Evolutionary conservation across 2,888 invertebrate species (phyloP).

Genomic region (Anthrax anthrax): DNA sequence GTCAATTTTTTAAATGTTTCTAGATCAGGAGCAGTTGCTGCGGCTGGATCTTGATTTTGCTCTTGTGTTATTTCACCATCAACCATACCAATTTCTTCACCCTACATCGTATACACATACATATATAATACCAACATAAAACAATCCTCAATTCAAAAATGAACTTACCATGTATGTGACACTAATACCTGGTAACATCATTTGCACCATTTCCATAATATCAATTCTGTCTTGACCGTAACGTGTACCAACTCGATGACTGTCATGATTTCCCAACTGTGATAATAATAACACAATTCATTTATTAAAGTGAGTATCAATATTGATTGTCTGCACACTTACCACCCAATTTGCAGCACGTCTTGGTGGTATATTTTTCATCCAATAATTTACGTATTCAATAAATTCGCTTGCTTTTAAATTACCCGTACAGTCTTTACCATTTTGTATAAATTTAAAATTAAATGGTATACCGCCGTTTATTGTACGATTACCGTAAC

Average conservation of each 20-base stretch:
- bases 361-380: conserved; percentile 40
- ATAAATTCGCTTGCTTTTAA: conserved; percentile 40
- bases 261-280: conserved; percentile 53
- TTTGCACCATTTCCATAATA: conserved; percentile 57
- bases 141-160: no score
- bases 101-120: no score
- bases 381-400: conserved; percentile 39
- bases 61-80: conserved; percentile 34
- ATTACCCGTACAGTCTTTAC: conserved; percentile 38
- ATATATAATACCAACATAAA: no score
- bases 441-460: conserved; percentile 37
- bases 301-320: neutral
- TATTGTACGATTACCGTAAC: conserved; percentile 40
- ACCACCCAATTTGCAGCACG: conserved; percentile 53
- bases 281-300: neutral
- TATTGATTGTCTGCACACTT: conserved; percentile 16
- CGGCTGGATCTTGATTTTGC: conserved; percentile 48
- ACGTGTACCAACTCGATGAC: conserved; percentile 45
- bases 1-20: no score
- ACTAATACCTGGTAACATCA: conserved; percentile 68
- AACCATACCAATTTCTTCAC: conserved; percentile 72
- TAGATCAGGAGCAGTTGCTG: no score
- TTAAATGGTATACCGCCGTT: conserved; percentile 50
- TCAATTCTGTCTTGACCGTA: conserved; percentile 50
- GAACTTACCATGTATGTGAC: conserved; percentile 61